These are phyloP conservation scores for Protonibea diacanthus DNA, from an alignment of 2,797 vertebrate species.

Conservation along the genomic window DNA sequence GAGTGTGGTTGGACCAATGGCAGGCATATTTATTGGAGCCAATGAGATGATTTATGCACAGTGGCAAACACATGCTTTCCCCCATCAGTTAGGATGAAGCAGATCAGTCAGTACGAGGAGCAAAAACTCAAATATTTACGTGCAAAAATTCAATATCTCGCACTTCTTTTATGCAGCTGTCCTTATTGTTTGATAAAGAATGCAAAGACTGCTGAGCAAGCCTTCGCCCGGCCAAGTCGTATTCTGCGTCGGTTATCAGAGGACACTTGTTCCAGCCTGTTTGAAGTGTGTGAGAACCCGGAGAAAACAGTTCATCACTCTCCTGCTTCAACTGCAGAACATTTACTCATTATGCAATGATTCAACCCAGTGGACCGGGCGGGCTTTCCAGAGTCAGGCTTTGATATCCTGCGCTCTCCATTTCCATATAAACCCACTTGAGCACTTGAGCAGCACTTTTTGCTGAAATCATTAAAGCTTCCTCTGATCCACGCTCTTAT, in stretches of 20 bases:
- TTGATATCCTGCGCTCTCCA: slow-evolving; percentile 49
- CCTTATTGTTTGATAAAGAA: slow-evolving; percentile 11
- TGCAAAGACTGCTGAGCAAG: slow-evolving; percentile 23
- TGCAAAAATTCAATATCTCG: background rate
- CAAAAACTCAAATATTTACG: too few relatives aligned
- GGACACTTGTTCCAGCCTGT: slow-evolving; percentile 58
- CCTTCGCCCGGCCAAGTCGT: background rate
- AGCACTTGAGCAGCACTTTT: slow-evolving; percentile 44
- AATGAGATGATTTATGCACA: slow-evolving; percentile 72
- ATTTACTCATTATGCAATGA: slow-evolving; percentile 45
- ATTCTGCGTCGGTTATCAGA: slow-evolving; percentile 16
- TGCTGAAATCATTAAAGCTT: slow-evolving; percentile 48
- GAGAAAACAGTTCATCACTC: slow-evolving; percentile 44
- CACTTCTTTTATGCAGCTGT: background rate
- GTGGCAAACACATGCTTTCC: slow-evolving; percentile 62
- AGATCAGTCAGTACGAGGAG: background rate
- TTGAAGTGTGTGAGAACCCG: slow-evolving; percentile 37
- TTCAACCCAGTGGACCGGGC: slow-evolving; percentile 35
- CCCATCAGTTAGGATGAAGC: slow-evolving; percentile 42
- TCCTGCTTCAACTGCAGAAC: slow-evolving; percentile 40
- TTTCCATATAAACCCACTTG: slow-evolving; percentile 51
- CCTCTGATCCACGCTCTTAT: slow-evolving; percentile 32
- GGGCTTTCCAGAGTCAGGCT: slow-evolving; percentile 29
- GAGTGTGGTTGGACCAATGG: slow-evolving; percentile 73
- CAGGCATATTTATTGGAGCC: slow-evolving; percentile 60